phyloP scores from a whole-genome alignment of 1,140 invertebrate genomes.

The Gonioctena quinquepunctata region DNA sequence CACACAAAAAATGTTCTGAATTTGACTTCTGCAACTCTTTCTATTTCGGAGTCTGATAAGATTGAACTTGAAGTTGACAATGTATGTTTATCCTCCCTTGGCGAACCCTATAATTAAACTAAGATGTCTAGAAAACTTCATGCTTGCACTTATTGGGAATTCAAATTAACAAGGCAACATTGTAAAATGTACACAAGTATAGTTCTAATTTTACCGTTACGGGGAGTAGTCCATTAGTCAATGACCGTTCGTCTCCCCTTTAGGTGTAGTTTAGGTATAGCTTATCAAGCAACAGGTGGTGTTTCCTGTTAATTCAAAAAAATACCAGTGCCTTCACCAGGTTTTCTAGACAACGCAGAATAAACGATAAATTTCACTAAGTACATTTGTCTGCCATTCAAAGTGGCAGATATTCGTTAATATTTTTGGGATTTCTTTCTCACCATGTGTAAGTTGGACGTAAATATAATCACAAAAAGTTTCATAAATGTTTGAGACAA shows the following conservation, averaged over 20 bases:
- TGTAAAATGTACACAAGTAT: too few relatives aligned
- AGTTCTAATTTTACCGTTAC: too few relatives aligned
- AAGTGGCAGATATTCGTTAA: not conserved
- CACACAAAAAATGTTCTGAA: too few relatives aligned
- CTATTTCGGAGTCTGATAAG: too few relatives aligned
- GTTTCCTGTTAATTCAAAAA: not conserved
- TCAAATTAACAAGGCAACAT: too few relatives aligned
- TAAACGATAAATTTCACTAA: not conserved
- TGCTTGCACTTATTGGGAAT: too few relatives aligned
- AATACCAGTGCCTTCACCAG: not conserved
- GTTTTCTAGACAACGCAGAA: not conserved
- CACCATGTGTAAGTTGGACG: not conserved
- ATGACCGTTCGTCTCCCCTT: not conserved
- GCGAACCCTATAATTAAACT: too few relatives aligned
- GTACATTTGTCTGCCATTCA: not conserved
- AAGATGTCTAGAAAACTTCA: too few relatives aligned
- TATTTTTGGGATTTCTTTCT: not conserved
- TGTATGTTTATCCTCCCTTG: too few relatives aligned
- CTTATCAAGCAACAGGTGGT: not conserved
- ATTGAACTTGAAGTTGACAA: too few relatives aligned
- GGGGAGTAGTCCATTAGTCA: too few relatives aligned
- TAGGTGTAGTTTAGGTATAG: not conserved
- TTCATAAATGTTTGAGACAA: not conserved
- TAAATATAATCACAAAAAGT: not conserved
- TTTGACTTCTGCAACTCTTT: too few relatives aligned